Evolutionary conservation across 1,140 invertebrate genomes (phyloP).

Genomic region (Drosophila teissieri): DNA sequence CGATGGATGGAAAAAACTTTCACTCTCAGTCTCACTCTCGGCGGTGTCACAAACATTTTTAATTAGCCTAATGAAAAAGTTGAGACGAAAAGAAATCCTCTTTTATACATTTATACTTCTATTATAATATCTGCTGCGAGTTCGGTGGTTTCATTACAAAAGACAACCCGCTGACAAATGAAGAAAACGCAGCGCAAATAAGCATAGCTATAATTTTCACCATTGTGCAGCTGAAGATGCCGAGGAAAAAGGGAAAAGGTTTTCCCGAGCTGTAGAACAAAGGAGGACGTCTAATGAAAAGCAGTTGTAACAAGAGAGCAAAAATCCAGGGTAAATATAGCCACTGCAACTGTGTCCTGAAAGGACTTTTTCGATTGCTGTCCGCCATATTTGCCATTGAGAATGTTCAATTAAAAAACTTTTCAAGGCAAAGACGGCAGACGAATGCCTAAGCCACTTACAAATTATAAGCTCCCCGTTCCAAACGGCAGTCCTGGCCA

Average conservation of each 20-base stretch:
- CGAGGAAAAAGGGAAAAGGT: not conserved
- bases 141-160: slow-evolving; percentile 31
- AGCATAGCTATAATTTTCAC: slow-evolving; percentile 73
- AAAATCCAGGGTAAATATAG: slow-evolving; percentile 65
- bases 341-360: slow-evolving; percentile 42
- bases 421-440: slow-evolving; percentile 7
- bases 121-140: slow-evolving; percentile 40
- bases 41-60: slow-evolving; percentile 64
- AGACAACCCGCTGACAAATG: slow-evolving; percentile 59
- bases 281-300: slow-evolving; percentile 65
- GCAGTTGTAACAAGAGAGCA: slow-evolving; percentile 18
- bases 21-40: slow-evolving; percentile 32
- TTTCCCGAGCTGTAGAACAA: slow-evolving; percentile 50
- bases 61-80: slow-evolving; percentile 83
- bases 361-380: slow-evolving; percentile 22
- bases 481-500: slow-evolving; percentile 3
- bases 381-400: slow-evolving; percentile 21
- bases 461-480: slow-evolving; percentile 33
- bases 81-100: slow-evolving; percentile 49
- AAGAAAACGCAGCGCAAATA: slow-evolving; percentile 71
- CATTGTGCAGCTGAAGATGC: slow-evolving; percentile 51
- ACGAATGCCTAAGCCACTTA: slow-evolving; percentile 65
- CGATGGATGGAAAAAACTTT: slow-evolving; percentile 44
- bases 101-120: slow-evolving; percentile 42
- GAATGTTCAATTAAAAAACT: slow-evolving; percentile 76